Base-by-base conservation (phyloP, 92 coral and sea anemone species). In the Epizoanthus ramosus region DNA sequence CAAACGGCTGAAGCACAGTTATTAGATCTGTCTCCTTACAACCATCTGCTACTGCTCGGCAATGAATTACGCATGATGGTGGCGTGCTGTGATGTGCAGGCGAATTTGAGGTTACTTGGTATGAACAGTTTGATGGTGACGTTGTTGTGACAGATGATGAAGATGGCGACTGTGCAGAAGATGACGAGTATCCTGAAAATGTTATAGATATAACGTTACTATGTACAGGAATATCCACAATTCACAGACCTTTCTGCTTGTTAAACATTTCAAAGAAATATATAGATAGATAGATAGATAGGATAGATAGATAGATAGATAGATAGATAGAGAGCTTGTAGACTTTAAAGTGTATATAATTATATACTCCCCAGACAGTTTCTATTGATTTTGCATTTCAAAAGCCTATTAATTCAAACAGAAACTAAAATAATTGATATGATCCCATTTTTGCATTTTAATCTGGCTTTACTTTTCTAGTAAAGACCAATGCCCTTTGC, bases 31-130 rank as follows among this genome's bases (percentile, higher is more conserved):
- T 96, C 89, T 96, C 99, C 74, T 96, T 96, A 65, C 98, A 94
- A 70, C 99, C 99, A 84, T 96, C 99, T 56, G 99, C 99, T 35
- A 96, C 99, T 23, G 99, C 99, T 68, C 99, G 96, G 74, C 99
- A 96, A 59, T 96, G 99, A 67, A 96, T 96, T 63, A 96, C 99
- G 10, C 95, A 93, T 19, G 99, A 96, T 10, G 99, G 99, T 9
- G 99, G 99, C 33, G 99, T 96, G 79, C 94, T 91, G 83, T 96
- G 99, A 35, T 94, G 98, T 53, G 99, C 97, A 31, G 89, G 84
- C 64, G 92, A 91, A 72, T 81, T 93, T 52, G 85, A 77, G 10
- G 92, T 74, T 58, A 86, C 87, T 69, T 91, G 90, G 35, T 82
- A 90, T 41, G 93, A 86, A 84, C 91, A 80, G 88, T 86, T 67